A percentile compares a stretch with the other conserved stretches of the same genome.
phyloP scores from a whole-genome alignment of 2,113 vertebrate species.

The Oncorhynchus nerka region DNA sequence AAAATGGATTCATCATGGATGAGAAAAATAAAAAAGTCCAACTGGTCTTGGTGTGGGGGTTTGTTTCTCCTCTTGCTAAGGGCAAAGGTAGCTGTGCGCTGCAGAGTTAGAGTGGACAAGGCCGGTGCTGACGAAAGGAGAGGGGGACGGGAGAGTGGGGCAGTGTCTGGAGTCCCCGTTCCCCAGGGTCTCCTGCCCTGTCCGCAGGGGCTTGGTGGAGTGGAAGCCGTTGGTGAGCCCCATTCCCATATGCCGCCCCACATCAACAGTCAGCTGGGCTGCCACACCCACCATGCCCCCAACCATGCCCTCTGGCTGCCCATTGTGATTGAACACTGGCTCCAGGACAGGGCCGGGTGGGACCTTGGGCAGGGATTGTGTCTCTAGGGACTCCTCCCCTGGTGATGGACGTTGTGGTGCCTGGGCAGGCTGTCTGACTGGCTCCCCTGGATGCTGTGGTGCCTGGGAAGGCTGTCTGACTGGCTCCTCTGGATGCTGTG shows the following conservation, averaged over 20 bases:
- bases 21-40: constrained; percentile 19
- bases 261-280: constrained; percentile 28
- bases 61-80: constrained; percentile 50
- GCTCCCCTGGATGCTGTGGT: constrained; percentile 21
- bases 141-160: constrained; percentile 51
- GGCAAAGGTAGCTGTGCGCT: constrained; percentile 74
- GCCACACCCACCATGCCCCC: neutral
- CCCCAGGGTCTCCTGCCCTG: constrained; percentile 56
- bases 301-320: constrained; percentile 40
- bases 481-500: constrained; percentile 21
- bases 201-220: constrained; percentile 53
- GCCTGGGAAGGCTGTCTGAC: constrained; percentile 33
- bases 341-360: constrained; percentile 43
- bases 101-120: constrained; percentile 79
- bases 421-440: constrained; percentile 32
- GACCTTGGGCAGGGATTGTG: constrained; percentile 37
- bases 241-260: constrained; percentile 31
- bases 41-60: constrained; percentile 19
- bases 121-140: constrained; percentile 70
- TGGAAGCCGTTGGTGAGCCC: constrained; percentile 83
- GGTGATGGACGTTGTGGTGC: constrained; percentile 3
- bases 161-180: constrained; percentile 70
- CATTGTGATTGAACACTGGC: constrained; percentile 55
- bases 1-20: constrained; percentile 37
- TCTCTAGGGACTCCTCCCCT: constrained; percentile 34